Conservation (phyloP, 2,888 invertebrate genomes). For the Autographa gamma region DNA sequence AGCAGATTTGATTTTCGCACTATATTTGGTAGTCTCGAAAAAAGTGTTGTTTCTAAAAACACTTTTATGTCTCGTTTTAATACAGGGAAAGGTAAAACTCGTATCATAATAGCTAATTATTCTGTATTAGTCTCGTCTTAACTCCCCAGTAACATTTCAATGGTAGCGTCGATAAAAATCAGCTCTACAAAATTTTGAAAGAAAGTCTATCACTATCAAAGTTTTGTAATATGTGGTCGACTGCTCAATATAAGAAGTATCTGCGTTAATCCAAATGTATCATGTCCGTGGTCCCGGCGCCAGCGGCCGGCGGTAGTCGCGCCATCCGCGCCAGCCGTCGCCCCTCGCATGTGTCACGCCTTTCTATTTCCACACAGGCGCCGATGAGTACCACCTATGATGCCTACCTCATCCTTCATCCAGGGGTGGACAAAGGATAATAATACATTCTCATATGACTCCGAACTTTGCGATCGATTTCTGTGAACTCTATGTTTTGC, state of each 20-base stretch:
- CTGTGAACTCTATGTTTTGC: not conserved
- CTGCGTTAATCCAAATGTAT: conserved; percentile 56
- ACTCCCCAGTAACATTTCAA: too few relatives aligned
- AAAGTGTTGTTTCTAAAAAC: too few relatives aligned
- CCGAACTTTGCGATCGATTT: conserved; percentile 21
- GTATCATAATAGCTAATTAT: too few relatives aligned
- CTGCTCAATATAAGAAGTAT: conserved; percentile 42
- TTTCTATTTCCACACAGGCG: conserved; percentile 83
- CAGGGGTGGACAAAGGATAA: conserved; percentile 38
- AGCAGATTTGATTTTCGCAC: too few relatives aligned
- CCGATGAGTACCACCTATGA: conserved; percentile 71
- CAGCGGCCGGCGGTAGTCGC: conserved; percentile 60
- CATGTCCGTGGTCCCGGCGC: conserved; percentile 60
- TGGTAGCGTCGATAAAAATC: not conserved
- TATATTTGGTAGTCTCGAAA: too few relatives aligned
- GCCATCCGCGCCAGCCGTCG: conserved; percentile 66
- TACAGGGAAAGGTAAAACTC: too few relatives aligned
- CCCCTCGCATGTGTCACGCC: conserved; percentile 77
- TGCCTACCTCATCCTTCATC: conserved; percentile 61
- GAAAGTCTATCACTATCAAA: not conserved
- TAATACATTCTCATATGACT: conserved; percentile 22
- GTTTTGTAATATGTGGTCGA: not conserved
- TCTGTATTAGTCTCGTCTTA: too few relatives aligned
- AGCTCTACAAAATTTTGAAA: not conserved
- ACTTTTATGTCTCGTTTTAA: too few relatives aligned